These are phyloP conservation scores for Crotalus tigris DNA, from an alignment of 2,113 vertebrate species.

Conservation along the genomic window DNA sequence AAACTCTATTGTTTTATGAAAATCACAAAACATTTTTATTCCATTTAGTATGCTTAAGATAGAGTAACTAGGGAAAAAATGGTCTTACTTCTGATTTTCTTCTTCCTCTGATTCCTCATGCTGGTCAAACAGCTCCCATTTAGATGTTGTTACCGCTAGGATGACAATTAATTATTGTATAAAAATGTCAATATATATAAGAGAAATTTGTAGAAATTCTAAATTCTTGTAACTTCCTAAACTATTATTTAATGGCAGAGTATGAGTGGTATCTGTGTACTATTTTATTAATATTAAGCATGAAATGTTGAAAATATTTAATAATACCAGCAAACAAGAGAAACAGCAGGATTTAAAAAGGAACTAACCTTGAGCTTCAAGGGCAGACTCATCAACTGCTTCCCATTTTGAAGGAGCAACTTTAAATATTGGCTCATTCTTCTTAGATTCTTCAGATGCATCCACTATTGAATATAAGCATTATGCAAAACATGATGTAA, in stretches of 20 bases:
- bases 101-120: conserved; percentile 87
- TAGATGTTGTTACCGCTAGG: conserved; percentile 93
- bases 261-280: background rate
- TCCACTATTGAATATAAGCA: conserved; percentile 68
- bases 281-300: background rate
- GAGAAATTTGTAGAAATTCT: background rate
- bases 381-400: conserved; percentile 90
- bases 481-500: background rate
- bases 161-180: conserved; percentile 4
- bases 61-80: background rate
- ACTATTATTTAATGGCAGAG: background rate
- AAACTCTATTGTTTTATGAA: background rate
- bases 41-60: background rate
- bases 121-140: conserved; percentile 95
- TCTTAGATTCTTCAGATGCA: conserved; percentile 77
- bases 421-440: conserved; percentile 90
- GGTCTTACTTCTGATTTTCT: conserved; percentile 82
- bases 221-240: background rate
- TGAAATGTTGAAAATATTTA: background rate
- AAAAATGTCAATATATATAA: background rate
- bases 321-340: background rate
- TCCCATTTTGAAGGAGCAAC: conserved; percentile 98
- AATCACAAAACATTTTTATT: background rate
- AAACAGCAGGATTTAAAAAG: background rate
- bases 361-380: conserved; percentile 88